These are phyloP conservation scores for Pterocles orientalis DNA, from an alignment of 2,113 vertebrate genomes.

Conservation along the genomic window DNA sequence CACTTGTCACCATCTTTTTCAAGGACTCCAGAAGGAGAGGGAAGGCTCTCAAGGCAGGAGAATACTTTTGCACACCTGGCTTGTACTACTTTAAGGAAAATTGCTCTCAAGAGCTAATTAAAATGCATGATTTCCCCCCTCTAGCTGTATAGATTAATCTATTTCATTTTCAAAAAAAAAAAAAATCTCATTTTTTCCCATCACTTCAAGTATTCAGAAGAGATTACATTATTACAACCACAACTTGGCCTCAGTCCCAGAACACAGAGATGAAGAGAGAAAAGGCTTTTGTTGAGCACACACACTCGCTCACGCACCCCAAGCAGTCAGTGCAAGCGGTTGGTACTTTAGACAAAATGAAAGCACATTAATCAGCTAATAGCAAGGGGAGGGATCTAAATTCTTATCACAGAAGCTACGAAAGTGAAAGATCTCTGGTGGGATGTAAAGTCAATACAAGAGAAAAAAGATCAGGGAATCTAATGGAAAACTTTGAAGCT, in stretches of 20 bases:
- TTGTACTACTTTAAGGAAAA: slow-evolving; percentile 59
- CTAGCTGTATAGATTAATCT: slow-evolving; percentile 67
- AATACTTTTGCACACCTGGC: slow-evolving; percentile 63
- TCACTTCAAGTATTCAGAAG: slow-evolving; percentile 68
- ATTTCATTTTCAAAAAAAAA: slow-evolving; percentile 55
- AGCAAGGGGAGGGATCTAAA: not conserved
- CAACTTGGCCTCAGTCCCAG: slow-evolving; percentile 63
- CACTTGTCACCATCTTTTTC: slow-evolving; percentile 50
- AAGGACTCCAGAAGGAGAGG: slow-evolving; percentile 48
- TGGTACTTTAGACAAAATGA: slow-evolving; percentile 9
- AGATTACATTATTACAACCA: slow-evolving; percentile 66
- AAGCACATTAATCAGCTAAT: slow-evolving; percentile 54
- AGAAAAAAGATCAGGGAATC: not conserved
- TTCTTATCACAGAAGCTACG: not conserved
- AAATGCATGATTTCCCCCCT: slow-evolving; percentile 43
- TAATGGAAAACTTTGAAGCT: not conserved
- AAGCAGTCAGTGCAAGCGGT: not conserved
- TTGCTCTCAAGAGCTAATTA: slow-evolving; percentile 54
- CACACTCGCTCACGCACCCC: not conserved
- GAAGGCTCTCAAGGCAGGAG: slow-evolving; percentile 20
- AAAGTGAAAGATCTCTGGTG: not conserved
- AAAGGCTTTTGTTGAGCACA: slow-evolving; percentile 49
- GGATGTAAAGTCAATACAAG: not conserved
- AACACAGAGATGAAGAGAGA: slow-evolving; percentile 45
- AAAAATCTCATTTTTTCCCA: slow-evolving; percentile 49